phyloP scores from a whole-genome alignment of 2,888 invertebrate genomes.

The Pyrrhosoma nymphula region DNA sequence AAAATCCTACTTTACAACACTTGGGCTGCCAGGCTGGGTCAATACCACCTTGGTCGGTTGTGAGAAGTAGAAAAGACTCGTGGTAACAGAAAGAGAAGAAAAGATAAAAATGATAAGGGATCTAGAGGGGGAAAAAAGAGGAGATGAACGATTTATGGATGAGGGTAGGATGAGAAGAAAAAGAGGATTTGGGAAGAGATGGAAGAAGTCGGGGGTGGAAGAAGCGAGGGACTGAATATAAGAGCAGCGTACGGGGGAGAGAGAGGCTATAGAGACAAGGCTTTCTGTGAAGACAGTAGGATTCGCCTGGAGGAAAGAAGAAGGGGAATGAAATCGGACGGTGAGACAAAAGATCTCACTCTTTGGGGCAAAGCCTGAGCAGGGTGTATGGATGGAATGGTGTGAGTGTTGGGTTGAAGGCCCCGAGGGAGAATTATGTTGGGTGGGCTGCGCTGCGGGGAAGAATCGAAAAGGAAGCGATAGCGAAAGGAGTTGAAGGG shows the following conservation, averaged over 20 bases:
- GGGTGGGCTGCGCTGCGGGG: neutral
- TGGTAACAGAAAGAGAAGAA: no score
- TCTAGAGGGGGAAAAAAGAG: neutral
- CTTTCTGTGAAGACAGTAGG: neutral
- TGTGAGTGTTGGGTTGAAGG: neutral
- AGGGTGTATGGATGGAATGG: neutral
- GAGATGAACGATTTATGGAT: slow-evolving; percentile 34
- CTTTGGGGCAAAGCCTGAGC: neutral
- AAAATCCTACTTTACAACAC: no score
- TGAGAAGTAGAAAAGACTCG: no score
- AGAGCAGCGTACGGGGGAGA: neutral
- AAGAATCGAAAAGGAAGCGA: neutral
- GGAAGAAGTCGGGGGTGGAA: neutral
- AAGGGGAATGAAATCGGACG: neutral
- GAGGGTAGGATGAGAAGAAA: neutral
- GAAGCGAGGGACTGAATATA: neutral
- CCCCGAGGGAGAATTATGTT: neutral
- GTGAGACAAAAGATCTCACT: neutral
- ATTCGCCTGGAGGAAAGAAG: neutral
- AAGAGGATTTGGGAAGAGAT: neutral
- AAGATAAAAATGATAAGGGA: neutral
- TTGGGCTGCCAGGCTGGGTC: no score
- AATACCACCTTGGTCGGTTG: no score
- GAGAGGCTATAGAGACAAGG: neutral
- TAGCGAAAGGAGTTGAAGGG: neutral